A percentile compares a stretch with the other conserved stretches of the same genome.
Evolutionary conservation across 2,797 vertebrate species (phyloP).

Genomic region (Ispidina lecontei): DNA sequence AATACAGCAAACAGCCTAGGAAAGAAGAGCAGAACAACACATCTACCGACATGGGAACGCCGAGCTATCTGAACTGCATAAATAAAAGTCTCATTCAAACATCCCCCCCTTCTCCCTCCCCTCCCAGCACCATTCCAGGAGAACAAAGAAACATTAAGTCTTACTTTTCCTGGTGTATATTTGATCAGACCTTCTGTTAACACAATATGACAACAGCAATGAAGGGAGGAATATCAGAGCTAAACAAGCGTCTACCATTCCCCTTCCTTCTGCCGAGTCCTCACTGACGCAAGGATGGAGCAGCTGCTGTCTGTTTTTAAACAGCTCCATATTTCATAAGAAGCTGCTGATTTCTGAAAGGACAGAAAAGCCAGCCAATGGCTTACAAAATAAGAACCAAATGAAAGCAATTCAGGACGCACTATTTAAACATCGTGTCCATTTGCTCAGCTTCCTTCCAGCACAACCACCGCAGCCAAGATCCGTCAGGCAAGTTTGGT

Average conservation of each 20-base stretch:
- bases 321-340: slow-evolving; percentile 69
- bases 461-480: background rate
- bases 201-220: slow-evolving; percentile 64
- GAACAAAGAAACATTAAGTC: slow-evolving; percentile 71
- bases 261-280: slow-evolving; percentile 56
- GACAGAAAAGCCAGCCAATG: slow-evolving; percentile 62
- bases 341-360: slow-evolving; percentile 67
- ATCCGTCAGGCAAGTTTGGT: background rate
- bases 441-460: slow-evolving; percentile 43
- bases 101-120: background rate
- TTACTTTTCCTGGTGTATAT: slow-evolving; percentile 65
- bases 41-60: background rate
- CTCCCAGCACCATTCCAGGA: slow-evolving; percentile 48
- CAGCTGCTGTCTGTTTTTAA: slow-evolving; percentile 73
- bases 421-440: slow-evolving; percentile 19
- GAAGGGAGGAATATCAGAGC: slow-evolving; percentile 55
- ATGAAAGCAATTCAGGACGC: slow-evolving; percentile 61
- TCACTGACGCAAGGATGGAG: slow-evolving; percentile 61
- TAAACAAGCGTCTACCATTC: slow-evolving; percentile 57
- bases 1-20: background rate
- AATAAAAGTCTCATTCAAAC: slow-evolving; percentile 69
- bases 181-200: slow-evolving; percentile 70
- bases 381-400: slow-evolving; percentile 63
- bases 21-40: slow-evolving; percentile 37
- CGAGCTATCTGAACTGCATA: slow-evolving; percentile 38